Evolutionary conservation across 2,113 vertebrate species (phyloP).

Genomic region (Micronycteris hirsuta): DNA sequence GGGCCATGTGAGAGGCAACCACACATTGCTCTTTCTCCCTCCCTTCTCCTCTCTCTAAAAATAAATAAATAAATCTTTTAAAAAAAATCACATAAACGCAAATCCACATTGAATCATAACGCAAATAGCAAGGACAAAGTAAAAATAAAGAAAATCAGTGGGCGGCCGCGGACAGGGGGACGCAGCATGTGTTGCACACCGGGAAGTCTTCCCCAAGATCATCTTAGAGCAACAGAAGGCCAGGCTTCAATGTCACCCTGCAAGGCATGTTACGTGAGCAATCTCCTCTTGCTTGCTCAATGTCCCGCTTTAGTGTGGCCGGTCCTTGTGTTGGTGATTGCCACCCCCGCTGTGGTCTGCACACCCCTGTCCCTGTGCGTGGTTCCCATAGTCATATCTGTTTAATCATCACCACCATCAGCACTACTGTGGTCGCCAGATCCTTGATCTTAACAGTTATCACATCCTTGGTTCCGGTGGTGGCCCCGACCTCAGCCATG

Average conservation of each 20-base stretch:
- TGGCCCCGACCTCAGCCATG: conserved; percentile 90
- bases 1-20: too few species aligned
- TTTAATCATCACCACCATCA: conserved; percentile 89
- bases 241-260: background rate
- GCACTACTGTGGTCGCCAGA: conserved; percentile 89
- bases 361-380: background rate
- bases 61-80: too few species aligned
- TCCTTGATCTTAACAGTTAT: conserved; percentile 58
- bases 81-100: background rate
- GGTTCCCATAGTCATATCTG: conserved; percentile 88
- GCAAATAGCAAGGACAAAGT: background rate
- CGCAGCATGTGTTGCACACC: rapidly evolving
- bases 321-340: background rate
- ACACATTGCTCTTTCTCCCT: too few species aligned
- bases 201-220: background rate
- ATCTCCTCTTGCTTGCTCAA: background rate
- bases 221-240: background rate
- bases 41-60: too few species aligned
- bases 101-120: background rate
- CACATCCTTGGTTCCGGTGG: conserved; percentile 90
- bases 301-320: background rate
- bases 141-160: background rate
- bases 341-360: background rate
- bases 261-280: background rate
- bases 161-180: background rate